Base-by-base conservation (phyloP, 2,797 vertebrate genomes). In the Artibeus lituratus region DNA sequence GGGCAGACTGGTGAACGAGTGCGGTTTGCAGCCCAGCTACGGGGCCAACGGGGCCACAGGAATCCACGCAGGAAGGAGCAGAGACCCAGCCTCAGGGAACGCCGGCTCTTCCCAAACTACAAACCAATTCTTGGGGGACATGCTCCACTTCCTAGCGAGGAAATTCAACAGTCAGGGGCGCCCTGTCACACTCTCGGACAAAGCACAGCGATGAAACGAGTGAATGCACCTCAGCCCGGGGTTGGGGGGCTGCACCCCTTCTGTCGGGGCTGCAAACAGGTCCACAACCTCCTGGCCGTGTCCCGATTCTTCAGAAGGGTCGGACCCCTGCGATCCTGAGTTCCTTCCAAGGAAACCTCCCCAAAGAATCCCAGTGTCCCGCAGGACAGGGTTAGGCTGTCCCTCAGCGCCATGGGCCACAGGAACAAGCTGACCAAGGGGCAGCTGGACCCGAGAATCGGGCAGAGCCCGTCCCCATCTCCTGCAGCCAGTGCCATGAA, bases 261-360 rank as follows among this genome's bases (percentile, higher is more conserved):
- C 1, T 0, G 0, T 0, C 0, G 1, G 0, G 12, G 16, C 76
- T 15, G 0, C 12, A 39, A 32, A 0, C 24, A 0, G 32, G 59
- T 11, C 73, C 29, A 8, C 5, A 7, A 16, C 32, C 53, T 49
- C 69, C 53, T 37, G 44, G 19, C 2, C 1, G 2, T 0, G 1
- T 22, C 4, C 19, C 19, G 51, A 51, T 12, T 24, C 59, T 4
- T 26, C 26, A 55, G 69, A 4, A 47, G 4, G 4, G 0, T 3
- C 19, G 9, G 84, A 53, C 44, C 14, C 67, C 47, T 16, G 51
- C 6, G 0, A 2, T 9, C 51, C 74, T 35, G 10, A 32, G 29
- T 1, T 7, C 73, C 4, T 8, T 3, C 35, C 5, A 15, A 35
- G 59, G 42, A 39, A 10, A 21, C 32, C 44, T 15, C 35, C 16